A percentile compares a stretch with the other conserved stretches of the same genome.
phyloP scores from a whole-genome alignment of 2,888 invertebrate species.

The Apotomis capreana region DNA sequence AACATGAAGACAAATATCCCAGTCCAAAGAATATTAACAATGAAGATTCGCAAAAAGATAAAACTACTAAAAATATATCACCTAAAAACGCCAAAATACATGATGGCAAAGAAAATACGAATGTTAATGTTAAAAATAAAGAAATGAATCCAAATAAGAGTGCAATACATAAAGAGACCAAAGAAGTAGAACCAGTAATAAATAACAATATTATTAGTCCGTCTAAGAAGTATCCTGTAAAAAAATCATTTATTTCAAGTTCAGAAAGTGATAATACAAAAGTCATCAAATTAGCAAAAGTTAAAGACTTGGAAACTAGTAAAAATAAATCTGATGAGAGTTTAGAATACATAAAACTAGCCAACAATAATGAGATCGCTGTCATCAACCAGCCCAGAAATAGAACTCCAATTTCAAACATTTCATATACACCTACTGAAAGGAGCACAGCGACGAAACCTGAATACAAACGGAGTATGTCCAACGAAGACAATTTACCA shows the following conservation, averaged over 20 bases:
- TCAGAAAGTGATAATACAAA: constrained; percentile 71
- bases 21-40: constrained; percentile 66
- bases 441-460: constrained; percentile 62
- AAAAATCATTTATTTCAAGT: constrained; percentile 73
- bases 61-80: constrained; percentile 53
- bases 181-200: constrained; percentile 71
- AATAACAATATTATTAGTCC: constrained; percentile 76
- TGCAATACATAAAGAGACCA: constrained; percentile 78
- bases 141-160: constrained; percentile 66
- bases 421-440: constrained; percentile 73
- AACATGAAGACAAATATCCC: constrained; percentile 62
- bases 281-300: constrained; percentile 75
- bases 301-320: constrained; percentile 77
- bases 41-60: constrained; percentile 59
- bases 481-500: constrained; percentile 68
- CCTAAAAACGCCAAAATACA: constrained; percentile 55
- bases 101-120: constrained; percentile 58
- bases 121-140: constrained; percentile 64
- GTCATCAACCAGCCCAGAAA: constrained; percentile 79
- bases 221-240: constrained; percentile 77
- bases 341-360: constrained; percentile 75
- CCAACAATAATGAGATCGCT: constrained; percentile 76
- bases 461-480: constrained; percentile 70
- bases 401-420: constrained; percentile 77
- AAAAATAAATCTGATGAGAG: constrained; percentile 75